Percentiles rank a stretch among this genome's conserved stretches.
phyloP scores from a whole-genome alignment of 2,113 vertebrate genomes.

The Myrmecophaga tridactyla region DNA sequence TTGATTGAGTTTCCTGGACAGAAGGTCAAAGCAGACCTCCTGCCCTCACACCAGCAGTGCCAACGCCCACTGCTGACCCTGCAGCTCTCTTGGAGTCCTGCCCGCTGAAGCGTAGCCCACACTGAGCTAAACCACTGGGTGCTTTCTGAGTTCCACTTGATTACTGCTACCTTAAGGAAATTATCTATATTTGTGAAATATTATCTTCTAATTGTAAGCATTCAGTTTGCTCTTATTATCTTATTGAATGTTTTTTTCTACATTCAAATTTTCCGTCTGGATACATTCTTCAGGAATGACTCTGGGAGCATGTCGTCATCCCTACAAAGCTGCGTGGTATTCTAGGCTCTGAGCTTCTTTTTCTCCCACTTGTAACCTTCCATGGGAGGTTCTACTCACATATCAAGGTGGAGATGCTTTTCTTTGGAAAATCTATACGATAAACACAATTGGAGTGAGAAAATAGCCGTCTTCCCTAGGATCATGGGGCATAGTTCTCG shows the following conservation, averaged over 20 bases:
- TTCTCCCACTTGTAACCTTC: not conserved
- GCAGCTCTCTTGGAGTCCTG: not conserved
- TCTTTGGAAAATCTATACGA: not conserved
- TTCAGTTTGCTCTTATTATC: not conserved
- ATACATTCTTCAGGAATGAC: not conserved
- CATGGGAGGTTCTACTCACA: not conserved
- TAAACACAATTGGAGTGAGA: not conserved
- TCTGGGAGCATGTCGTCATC: not conserved
- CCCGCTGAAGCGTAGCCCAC: not conserved
- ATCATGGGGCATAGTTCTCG: not conserved
- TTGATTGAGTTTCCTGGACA: not conserved
- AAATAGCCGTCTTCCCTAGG: not conserved
- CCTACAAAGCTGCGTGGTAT: not conserved
- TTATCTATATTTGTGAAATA: not conserved
- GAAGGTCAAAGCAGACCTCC: not conserved
- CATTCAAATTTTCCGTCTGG: not conserved
- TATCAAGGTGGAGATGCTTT: not conserved
- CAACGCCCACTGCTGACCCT: not conserved
- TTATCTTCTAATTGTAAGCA: not conserved
- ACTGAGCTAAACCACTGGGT: not conserved
- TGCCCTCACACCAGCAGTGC: not conserved
- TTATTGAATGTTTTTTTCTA: not conserved
- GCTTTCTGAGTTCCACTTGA: not conserved
- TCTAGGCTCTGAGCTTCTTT: not conserved
- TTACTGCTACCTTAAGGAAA: not conserved